Base-by-base conservation (phyloP, 2,888 invertebrate genomes). In the Neuroscelio doddi region DNA sequence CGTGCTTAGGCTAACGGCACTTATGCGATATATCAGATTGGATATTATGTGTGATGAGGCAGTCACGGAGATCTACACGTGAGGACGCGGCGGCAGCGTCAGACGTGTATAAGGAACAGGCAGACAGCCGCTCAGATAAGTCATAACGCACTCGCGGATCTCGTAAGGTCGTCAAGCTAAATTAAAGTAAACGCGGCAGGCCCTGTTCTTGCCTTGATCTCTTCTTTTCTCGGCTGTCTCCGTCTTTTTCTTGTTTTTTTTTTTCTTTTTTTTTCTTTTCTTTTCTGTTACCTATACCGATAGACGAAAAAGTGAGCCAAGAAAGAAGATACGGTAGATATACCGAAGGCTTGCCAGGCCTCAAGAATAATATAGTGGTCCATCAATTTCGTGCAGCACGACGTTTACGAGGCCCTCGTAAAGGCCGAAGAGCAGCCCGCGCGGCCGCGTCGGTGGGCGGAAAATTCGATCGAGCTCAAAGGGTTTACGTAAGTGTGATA, bases 401-500 rank as follows among this genome's bases (percentile, higher is more conserved):
- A 30, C 52, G 58, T 80, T 80, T 79, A 80, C 77, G 80, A 76
- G 74, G 66, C 66, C 63, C 74, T 79, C 80, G 77, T 80, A 80
- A 80, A 80, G 51, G 80, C 78, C 80, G 52, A 5, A n/a, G n/a
- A n/a, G 21, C 21, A 5, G 24, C 41, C 12, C 12, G 16, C 7
- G 17, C 1, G 21, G 21, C 26, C 26, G 26, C 26, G 15, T 10
- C 12, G 15, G 36, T 36, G 53, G 80, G 78, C 78, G 55, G 63
- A 62, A 61, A 52, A 63, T 63, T 63, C 47, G 56, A 56, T 63
- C 56, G 34, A 50, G 53, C 49, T 56, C 56, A 50, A 56, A 62
- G 51, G 56, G 38, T 61, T 47, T 61, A 36, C 44, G 14, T 47
- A 36, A 42, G 26, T 59, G 41, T 36, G 53, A 47, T 47, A 30